phyloP scores from a whole-genome alignment of 2,797 vertebrate species.

The Micromesistius poutassou region DNA sequence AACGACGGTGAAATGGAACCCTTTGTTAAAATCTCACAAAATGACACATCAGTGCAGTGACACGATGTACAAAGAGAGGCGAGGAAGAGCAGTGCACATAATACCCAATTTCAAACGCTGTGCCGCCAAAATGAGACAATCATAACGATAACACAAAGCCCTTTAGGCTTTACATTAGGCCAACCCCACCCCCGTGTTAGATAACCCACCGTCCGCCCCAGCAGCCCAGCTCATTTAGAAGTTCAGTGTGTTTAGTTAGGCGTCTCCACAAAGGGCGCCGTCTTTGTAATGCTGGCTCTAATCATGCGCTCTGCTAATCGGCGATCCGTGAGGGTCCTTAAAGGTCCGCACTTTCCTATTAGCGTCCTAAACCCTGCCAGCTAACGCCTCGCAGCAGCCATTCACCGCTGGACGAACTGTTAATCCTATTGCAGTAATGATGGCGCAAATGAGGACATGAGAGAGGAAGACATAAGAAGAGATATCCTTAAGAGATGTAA shows the following conservation, averaged over 20 bases:
- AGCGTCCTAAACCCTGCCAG: conserved; percentile 33
- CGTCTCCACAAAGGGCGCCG: not conserved
- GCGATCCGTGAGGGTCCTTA: conserved; percentile 15
- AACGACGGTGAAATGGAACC: too few relatives aligned
- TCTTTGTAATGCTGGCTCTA: conserved; percentile 17
- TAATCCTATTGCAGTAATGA: conserved; percentile 58
- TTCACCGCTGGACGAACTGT: conserved; percentile 39
- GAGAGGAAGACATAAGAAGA: conserved; percentile 36
- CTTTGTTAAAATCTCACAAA: too few relatives aligned
- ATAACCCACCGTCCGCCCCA: not conserved
- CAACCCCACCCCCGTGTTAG: not conserved
- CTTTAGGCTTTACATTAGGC: not conserved
- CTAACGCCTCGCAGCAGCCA: conserved; percentile 30
- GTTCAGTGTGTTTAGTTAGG: not conserved
- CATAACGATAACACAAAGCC: not conserved
- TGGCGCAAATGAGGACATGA: conserved; percentile 43
- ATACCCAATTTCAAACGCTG: too few relatives aligned
- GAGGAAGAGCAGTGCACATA: too few relatives aligned
- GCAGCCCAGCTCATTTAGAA: not conserved
- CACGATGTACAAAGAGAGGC: too few relatives aligned
- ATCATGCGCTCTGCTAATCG: conserved; percentile 29
- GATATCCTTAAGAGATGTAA: conserved; percentile 21
- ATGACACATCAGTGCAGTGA: too few relatives aligned
- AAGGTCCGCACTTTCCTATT: conserved; percentile 39
- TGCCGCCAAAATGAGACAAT: too few relatives aligned